These are phyloP conservation scores for Antennarius striatus DNA, from an alignment of 2,113 vertebrate species.

Conservation along the genomic window DNA sequence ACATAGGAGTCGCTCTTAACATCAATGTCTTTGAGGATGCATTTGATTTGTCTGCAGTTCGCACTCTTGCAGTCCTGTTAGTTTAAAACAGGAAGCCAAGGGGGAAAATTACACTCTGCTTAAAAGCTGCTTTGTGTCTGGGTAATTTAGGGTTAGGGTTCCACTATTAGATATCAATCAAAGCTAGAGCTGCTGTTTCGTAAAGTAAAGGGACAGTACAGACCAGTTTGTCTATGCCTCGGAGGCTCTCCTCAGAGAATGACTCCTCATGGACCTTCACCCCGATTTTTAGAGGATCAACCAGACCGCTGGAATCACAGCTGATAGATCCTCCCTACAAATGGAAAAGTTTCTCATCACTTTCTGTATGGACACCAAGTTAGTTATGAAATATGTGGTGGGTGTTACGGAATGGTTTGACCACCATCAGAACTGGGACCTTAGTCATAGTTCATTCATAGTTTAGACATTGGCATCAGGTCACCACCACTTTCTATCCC, in stretches of 20 bases:
- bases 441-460: too few species aligned
- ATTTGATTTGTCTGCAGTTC: conserved; percentile 82
- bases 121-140: too few species aligned
- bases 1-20: conserved; percentile 83
- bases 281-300: conserved; percentile 84
- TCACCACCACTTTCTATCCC: too few species aligned
- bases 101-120: neutral
- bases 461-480: too few species aligned
- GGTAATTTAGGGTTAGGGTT: too few species aligned
- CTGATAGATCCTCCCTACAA: conserved; percentile 80
- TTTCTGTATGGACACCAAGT: neutral
- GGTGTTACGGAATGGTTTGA: neutral
- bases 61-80: conserved; percentile 84
- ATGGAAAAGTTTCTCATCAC: neutral
- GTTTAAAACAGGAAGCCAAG: neutral
- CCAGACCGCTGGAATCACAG: conserved; percentile 74
- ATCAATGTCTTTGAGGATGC: conserved; percentile 82
- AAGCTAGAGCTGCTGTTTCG: too few species aligned
- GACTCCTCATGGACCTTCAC: conserved; percentile 63
- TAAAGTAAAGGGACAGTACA: neutral
- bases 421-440: too few species aligned
- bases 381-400: neutral
- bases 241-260: conserved; percentile 84
- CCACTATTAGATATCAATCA: too few species aligned
- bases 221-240: conserved; percentile 80